Evolutionary conservation across 2,113 vertebrate genomes (phyloP), one percentile per base, ranked within the genome.

Genomic region (Sialia sialis): DNA sequence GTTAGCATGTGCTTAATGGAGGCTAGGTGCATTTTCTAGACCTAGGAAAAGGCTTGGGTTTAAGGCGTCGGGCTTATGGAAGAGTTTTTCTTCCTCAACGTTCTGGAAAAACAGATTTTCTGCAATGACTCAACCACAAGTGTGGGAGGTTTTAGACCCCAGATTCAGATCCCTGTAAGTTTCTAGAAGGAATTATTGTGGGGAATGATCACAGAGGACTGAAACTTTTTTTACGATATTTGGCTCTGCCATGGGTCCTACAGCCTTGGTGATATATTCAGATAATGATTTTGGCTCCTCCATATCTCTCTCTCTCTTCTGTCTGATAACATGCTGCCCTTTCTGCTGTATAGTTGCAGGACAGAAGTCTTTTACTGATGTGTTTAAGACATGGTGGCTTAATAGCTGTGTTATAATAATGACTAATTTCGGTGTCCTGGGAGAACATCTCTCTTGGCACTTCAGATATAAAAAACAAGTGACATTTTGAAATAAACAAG

Each of bases 401-500:
- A 95, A 86, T 88, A 88, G 89, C 78, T 90, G 7, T 41, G 64
- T 59, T 95, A 64, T 85, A 94, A 93, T 93, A 95, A 77, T 80
- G 90, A 88, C 67, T 86, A 75, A 84, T 90, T 91, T 95, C 62
- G 55, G 48, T 88, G 67, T 95, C 90, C 78, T 91, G 75, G 70
- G 67, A 95, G 60, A 94, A 39, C 70, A 88, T 76, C 63, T 91
- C 62, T 87, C 90, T 78, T 83, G 85, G 56, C 68, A 90, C 70
- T 95, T 91, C 68, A 74, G 48, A 63, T 83, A 52, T 48, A 83
- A 95, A 93, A 94, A 90, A 86, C 62, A 97, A 81, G 87, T 93
- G 91, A 88, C 85, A 88, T 94, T 97, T 96, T 90, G 91, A 95
- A 96, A 97, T 86, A 95, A 94, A 93, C 78, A 95, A 84, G 67